These are phyloP conservation scores for Corythoichthys haematopterus DNA, from an alignment of 2,113 vertebrate genomes.

Conservation along the genomic window DNA sequence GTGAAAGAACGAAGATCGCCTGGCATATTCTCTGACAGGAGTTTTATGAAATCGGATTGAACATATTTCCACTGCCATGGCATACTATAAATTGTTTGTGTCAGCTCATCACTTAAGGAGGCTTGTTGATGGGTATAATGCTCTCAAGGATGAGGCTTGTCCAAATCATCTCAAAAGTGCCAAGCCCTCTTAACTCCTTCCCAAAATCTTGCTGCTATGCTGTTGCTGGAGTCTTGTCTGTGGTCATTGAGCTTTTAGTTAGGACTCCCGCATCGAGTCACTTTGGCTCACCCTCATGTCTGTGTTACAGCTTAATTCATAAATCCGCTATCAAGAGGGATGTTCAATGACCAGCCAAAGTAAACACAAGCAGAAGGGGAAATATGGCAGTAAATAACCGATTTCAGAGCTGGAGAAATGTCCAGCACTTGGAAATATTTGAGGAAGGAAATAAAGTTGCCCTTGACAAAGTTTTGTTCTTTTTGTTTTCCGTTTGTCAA, in stretches of 20 bases:
- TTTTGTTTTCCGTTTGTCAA: slow-evolving; percentile 19
- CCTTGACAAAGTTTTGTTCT: slow-evolving; percentile 22
- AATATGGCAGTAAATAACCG: slow-evolving; percentile 12
- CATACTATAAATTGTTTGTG: slow-evolving; percentile 67
- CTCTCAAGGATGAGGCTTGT: slow-evolving; percentile 50
- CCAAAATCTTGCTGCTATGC: slow-evolving; percentile 26
- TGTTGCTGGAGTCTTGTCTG: slow-evolving; percentile 28
- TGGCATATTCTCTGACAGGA: slow-evolving; percentile 54
- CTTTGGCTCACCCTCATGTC: slow-evolving; percentile 43
- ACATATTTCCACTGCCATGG: slow-evolving; percentile 60
- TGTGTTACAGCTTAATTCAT: slow-evolving; percentile 47
- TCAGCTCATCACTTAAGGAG: slow-evolving; percentile 67
- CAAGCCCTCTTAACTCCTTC: slow-evolving; percentile 46
- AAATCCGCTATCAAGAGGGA: slow-evolving; percentile 49
- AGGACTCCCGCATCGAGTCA: slow-evolving; percentile 38
- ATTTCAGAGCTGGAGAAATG: slow-evolving; percentile 18
- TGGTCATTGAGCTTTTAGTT: slow-evolving; percentile 43
- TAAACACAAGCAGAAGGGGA: slow-evolving; percentile 33
- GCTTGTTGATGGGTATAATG: slow-evolving; percentile 61
- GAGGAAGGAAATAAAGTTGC: slow-evolving; percentile 17
- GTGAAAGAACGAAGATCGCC: slow-evolving; percentile 53
- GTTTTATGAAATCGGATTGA: slow-evolving; percentile 57
- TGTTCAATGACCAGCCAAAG: slow-evolving; percentile 36
- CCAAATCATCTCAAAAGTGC: slow-evolving; percentile 52
- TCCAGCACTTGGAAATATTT: slow-evolving; percentile 5